Evolutionary conservation across 2,797 vertebrate genomes (phyloP).

Genomic region (Zonotrichia albicollis): DNA sequence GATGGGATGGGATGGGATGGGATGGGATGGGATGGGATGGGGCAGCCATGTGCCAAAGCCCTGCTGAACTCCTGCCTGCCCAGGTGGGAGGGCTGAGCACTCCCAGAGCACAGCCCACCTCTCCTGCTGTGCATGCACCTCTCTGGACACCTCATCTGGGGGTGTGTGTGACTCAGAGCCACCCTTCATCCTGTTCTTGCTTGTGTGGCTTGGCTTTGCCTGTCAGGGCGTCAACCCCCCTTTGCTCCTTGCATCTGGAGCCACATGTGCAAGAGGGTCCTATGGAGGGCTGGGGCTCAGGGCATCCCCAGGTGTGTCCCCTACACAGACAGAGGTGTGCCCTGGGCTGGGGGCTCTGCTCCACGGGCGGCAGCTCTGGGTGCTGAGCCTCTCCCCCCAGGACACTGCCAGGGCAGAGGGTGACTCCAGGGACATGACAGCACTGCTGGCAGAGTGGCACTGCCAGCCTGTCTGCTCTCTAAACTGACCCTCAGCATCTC

Average conservation of each 20-base stretch:
- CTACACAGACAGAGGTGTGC: neutral
- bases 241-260: neutral
- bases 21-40: neutral
- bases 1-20: neutral
- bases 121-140: neutral
- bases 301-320: rapidly evolving
- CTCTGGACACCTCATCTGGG: neutral
- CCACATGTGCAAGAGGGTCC: rapidly evolving
- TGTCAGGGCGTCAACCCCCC: neutral
- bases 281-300: rapidly evolving
- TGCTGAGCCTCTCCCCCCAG: rapidly evolving
- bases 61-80: rapidly evolving
- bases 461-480: rapidly evolving
- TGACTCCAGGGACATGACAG: neutral
- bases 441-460: neutral
- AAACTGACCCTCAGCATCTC: rapidly evolving
- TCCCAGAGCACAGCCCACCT: neutral
- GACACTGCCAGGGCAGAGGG: neutral
- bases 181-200: neutral
- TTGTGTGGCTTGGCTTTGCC: neutral
- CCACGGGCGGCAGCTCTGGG: neutral
- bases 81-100: rapidly evolving
- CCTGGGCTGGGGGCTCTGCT: neutral
- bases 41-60: neutral
- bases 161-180: neutral